phyloP scores from a whole-genome alignment of 64 coral and sea anemone species.

The Actinia tenebrosa region DNA sequence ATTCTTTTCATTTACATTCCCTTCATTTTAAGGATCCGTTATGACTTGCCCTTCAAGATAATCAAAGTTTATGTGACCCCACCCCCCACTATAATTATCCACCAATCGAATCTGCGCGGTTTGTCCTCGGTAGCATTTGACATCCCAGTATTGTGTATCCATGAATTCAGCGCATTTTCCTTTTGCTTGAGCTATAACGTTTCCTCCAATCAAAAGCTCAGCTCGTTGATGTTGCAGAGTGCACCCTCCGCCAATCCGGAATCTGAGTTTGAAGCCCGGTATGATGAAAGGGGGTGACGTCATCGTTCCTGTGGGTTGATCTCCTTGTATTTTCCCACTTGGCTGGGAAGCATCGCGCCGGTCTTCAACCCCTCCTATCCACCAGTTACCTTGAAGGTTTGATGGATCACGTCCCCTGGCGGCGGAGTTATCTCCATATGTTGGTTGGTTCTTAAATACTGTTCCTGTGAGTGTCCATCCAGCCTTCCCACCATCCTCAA shows the following conservation, averaged over 20 bases:
- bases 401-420: background rate
- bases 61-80: conserved; percentile 50
- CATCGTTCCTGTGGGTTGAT: background rate
- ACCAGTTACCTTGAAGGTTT: conserved; percentile 4
- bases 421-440: conserved; percentile 15
- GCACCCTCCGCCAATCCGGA: conserved; percentile 25
- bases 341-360: background rate
- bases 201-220: conserved; percentile 9
- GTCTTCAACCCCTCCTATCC: conserved; percentile 27
- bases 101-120: conserved; percentile 35
- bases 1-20: no score
- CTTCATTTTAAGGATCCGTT: no score
- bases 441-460: conserved; percentile 35
- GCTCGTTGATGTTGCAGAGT: background rate
- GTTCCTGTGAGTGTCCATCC: conserved; percentile 20
- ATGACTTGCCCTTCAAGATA: conserved; percentile 16
- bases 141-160: background rate
- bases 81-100: background rate
- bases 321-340: background rate
- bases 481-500: conserved; percentile 1
- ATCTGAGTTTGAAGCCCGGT: background rate
- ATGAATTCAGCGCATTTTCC: background rate
- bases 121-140: background rate
- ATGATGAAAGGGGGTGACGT: conserved; percentile 11
- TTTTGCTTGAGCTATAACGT: background rate